Conservation (phyloP, 2,797 vertebrate species). For the Enoplosus armatus region DNA sequence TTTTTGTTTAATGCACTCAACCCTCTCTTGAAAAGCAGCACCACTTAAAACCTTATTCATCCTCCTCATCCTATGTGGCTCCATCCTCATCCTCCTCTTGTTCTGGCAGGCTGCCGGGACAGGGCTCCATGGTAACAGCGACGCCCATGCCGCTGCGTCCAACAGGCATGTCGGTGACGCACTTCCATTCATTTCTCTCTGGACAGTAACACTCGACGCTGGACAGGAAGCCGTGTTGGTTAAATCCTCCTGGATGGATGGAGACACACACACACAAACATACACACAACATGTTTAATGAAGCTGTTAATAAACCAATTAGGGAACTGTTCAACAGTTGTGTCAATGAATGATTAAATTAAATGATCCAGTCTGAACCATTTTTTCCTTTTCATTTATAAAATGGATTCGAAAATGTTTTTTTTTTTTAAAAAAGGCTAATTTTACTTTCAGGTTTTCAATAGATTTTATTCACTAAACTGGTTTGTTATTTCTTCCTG, state of each 20-base stretch:
- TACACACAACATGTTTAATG: conserved; percentile 10
- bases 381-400: not conserved
- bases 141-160: conserved; percentile 89
- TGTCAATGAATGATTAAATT: conserved; percentile 25
- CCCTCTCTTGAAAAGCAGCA: conserved; percentile 41
- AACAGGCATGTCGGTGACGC: conserved; percentile 80
- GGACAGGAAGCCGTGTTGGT: conserved; percentile 86
- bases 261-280: conserved; percentile 18
- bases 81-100: conserved; percentile 73
- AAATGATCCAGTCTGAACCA: not conserved
- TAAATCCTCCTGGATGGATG: conserved; percentile 85
- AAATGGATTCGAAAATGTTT: not conserved
- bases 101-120: conserved; percentile 83
- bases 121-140: conserved; percentile 91
- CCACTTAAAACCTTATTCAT: not conserved
- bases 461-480: conserved; percentile 18
- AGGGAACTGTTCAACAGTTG: not conserved
- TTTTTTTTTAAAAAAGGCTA: not conserved
- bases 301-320: conserved; percentile 18
- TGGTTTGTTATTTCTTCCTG: conserved; percentile 3
- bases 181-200: conserved; percentile 83
- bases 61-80: conserved; percentile 27
- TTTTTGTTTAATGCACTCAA: conserved; percentile 30
- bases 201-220: conserved; percentile 87
- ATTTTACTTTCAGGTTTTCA: conserved; percentile 4